Evolutionary conservation across 2,113 vertebrate genomes (phyloP).

Genomic region (Emydura subglobosa): DNA sequence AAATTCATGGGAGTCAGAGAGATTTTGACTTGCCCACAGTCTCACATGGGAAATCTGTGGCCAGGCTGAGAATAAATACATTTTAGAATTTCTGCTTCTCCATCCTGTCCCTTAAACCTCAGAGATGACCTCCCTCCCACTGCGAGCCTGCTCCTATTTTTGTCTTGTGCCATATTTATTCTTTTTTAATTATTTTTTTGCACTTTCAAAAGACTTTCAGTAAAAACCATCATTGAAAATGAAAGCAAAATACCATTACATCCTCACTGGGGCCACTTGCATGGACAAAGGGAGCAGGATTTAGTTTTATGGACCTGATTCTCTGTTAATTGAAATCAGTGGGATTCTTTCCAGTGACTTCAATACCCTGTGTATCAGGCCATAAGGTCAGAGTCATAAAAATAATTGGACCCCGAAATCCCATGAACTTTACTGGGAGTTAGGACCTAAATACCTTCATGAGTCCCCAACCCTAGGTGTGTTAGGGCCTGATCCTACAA

Average conservation of each 20-base stretch:
- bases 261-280: neutral
- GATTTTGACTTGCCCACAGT: neutral
- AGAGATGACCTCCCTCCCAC: neutral
- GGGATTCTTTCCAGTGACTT: neutral
- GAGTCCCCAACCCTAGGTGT: neutral
- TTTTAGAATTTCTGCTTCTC: neutral
- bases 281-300: neutral
- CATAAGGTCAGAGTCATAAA: neutral
- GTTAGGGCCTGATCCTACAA: neutral
- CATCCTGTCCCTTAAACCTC: neutral
- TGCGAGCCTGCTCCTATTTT: neutral
- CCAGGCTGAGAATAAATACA: neutral
- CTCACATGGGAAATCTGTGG: neutral
- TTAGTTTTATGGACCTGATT: neutral
- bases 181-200: neutral
- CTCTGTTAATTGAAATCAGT: neutral
- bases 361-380: rapidly evolving
- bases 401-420: neutral
- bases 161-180: neutral
- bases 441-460: neutral
- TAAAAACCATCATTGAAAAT: neutral
- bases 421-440: neutral
- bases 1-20: neutral
- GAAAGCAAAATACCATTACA: rapidly evolving
- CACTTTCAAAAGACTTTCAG: neutral